Conservation (phyloP, 2,113 vertebrate species). For the Thinocorus orbignyianus region DNA sequence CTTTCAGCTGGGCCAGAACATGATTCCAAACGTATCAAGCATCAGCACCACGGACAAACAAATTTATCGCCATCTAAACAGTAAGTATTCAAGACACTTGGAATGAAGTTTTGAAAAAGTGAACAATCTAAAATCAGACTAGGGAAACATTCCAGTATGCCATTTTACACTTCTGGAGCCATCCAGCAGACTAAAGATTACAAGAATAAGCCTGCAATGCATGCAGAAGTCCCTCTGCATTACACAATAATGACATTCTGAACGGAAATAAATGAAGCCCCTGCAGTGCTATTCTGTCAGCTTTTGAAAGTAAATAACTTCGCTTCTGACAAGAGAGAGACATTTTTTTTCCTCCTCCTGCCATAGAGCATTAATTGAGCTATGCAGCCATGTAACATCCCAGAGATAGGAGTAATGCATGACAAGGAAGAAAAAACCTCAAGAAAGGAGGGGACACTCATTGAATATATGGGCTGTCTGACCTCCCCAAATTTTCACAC, state of each 20-base stretch:
- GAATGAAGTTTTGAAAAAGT: neutral
- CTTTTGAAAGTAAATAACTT: slow-evolving; percentile 85
- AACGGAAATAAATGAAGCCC: slow-evolving; percentile 81
- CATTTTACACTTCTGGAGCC: neutral
- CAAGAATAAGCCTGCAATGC: slow-evolving; percentile 44
- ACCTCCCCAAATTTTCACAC: neutral
- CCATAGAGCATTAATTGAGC: slow-evolving; percentile 81
- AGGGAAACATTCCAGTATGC: neutral
- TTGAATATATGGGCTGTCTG: neutral
- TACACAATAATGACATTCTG: slow-evolving; percentile 78
- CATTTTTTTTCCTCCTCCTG: slow-evolving; percentile 74
- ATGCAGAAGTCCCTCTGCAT: slow-evolving; percentile 67
- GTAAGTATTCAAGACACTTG: neutral
- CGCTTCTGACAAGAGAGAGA: slow-evolving; percentile 78
- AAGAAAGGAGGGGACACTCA: neutral
- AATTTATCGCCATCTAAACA: neutral
- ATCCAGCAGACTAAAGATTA: slow-evolving; percentile 11
- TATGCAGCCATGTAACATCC: slow-evolving; percentile 67
- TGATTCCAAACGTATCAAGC: neutral
- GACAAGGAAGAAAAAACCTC: neutral
- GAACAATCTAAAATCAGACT: neutral
- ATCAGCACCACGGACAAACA: rapidly evolving
- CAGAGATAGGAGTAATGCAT: slow-evolving; percentile 33
- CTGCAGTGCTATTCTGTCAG: slow-evolving; percentile 82
- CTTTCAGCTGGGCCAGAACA: neutral